These are phyloP conservation scores for Aldabrachelys gigantea DNA, from an alignment of 2,113 vertebrate genomes.

Conservation along the genomic window DNA sequence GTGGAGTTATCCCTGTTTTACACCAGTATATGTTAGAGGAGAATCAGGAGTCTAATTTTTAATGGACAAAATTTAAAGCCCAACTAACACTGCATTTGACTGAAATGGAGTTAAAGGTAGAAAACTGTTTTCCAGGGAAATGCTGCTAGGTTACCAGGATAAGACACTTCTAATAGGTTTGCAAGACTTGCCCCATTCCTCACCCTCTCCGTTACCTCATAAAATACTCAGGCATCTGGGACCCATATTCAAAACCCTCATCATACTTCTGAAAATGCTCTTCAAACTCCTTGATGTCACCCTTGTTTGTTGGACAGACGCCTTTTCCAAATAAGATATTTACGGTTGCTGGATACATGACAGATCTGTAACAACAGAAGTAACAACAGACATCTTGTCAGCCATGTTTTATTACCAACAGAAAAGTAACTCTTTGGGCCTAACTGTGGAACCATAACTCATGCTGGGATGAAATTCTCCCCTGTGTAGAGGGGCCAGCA, in stretches of 20 bases:
- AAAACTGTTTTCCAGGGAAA: neutral
- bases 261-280: conserved; percentile 82
- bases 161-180: neutral
- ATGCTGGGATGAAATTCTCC: neutral
- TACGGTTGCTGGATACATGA: conserved; percentile 83
- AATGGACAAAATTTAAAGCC: neutral
- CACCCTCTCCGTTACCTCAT: conserved; percentile 71
- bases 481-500: neutral
- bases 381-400: neutral
- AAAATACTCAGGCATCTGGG: conserved; percentile 82
- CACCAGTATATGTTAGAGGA: neutral
- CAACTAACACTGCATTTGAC: neutral
- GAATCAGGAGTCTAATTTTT: neutral
- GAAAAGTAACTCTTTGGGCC: neutral
- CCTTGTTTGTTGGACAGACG: conserved; percentile 67
- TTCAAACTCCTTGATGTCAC: conserved; percentile 77
- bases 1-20: neutral
- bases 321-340: conserved; percentile 82
- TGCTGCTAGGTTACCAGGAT: fast-evolving
- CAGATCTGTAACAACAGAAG: conserved; percentile 68
- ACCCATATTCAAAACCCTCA: conserved; percentile 83
- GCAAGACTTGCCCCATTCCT: neutral
- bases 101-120: neutral
- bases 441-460: neutral
- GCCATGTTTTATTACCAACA: fast-evolving